These are phyloP conservation scores for Apoda limacodes DNA, from an alignment of 2,888 invertebrate genomes.

Conservation along the genomic window DNA sequence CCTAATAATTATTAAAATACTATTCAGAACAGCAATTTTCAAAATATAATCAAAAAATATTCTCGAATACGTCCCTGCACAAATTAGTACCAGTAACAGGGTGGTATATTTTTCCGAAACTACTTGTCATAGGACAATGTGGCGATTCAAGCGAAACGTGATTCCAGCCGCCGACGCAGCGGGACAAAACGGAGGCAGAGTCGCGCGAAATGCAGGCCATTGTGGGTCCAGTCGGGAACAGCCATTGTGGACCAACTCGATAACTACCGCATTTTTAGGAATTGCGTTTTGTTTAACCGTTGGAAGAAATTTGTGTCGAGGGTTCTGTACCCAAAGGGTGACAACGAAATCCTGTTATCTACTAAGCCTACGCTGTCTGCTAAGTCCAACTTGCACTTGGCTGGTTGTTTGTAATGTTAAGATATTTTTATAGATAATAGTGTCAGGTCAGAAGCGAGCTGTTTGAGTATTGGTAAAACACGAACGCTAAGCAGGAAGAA, in stretches of 20 bases:
- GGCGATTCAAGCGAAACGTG: slow-evolving; percentile 34
- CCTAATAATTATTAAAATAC: neutral
- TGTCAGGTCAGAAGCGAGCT: no score
- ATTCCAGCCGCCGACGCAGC: slow-evolving; percentile 24
- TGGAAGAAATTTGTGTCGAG: no score
- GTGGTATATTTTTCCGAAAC: slow-evolving; percentile 57
- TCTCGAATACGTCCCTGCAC: slow-evolving; percentile 37
- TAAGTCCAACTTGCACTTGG: no score
- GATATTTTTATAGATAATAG: no score
- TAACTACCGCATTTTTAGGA: slow-evolving; percentile 22
- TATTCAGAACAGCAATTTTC: slow-evolving; percentile 1
- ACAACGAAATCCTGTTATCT: no score
- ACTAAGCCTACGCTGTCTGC: no score
- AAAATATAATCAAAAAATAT: neutral
- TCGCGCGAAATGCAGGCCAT: slow-evolving; percentile 40
- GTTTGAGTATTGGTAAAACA: no score
- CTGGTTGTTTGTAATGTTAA: no score
- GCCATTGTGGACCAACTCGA: slow-evolving; percentile 10
- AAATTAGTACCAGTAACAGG: slow-evolving; percentile 59
- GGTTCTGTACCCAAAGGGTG: no score
- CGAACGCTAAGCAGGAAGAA: no score
- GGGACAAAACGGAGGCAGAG: slow-evolving; percentile 37
- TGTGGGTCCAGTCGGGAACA: slow-evolving; percentile 10
- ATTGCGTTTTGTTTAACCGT: no score
- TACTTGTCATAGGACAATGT: slow-evolving; percentile 56